Evolutionary conservation across 2,888 invertebrate genomes (phyloP).

Genomic region (Plebejus anna): DNA sequence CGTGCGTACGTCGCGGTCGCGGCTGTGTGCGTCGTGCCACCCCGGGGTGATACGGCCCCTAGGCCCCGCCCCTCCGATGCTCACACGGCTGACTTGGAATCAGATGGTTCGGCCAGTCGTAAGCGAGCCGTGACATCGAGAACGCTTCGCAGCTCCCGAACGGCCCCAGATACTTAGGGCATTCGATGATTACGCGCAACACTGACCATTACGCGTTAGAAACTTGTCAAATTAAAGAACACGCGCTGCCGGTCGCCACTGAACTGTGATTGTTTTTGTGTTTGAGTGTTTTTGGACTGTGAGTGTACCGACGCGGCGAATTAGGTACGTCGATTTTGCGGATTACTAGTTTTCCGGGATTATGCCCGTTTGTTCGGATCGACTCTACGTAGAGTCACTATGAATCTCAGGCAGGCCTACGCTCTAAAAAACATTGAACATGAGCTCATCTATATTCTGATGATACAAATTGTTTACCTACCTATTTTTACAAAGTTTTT

Average conservation of each 20-base stretch:
- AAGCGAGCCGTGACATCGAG: slow-evolving; percentile 77
- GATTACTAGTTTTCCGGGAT: slow-evolving; percentile 24
- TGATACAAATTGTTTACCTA: not conserved
- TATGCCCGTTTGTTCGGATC: not conserved
- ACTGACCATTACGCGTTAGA: slow-evolving; percentile 63
- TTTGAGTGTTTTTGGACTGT: slow-evolving; percentile 56
- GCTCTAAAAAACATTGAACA: not conserved
- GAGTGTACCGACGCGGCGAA: slow-evolving; percentile 40
- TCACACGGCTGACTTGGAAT: slow-evolving; percentile 80
- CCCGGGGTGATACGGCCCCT: slow-evolving; percentile 58
- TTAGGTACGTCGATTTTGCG: slow-evolving; percentile 44
- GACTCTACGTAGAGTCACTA: slow-evolving; percentile 9
- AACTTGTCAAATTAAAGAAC: slow-evolving; percentile 74
- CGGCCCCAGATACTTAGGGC: slow-evolving; percentile 62
- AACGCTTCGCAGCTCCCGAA: slow-evolving; percentile 73
- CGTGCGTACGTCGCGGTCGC: slow-evolving; percentile 51
- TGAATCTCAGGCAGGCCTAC: not conserved
- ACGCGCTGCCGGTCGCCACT: slow-evolving; percentile 46
- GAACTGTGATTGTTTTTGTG: slow-evolving; percentile 31
- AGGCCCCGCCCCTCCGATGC: slow-evolving; percentile 72
- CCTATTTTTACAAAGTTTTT: not conserved
- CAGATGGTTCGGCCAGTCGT: slow-evolving; percentile 79
- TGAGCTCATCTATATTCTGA: not conserved
- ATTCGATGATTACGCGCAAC: slow-evolving; percentile 76
- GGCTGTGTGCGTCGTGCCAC: slow-evolving; percentile 57